Base-by-base conservation (phyloP, 2,888 invertebrate species). In the Calephelis perditalis region DNA sequence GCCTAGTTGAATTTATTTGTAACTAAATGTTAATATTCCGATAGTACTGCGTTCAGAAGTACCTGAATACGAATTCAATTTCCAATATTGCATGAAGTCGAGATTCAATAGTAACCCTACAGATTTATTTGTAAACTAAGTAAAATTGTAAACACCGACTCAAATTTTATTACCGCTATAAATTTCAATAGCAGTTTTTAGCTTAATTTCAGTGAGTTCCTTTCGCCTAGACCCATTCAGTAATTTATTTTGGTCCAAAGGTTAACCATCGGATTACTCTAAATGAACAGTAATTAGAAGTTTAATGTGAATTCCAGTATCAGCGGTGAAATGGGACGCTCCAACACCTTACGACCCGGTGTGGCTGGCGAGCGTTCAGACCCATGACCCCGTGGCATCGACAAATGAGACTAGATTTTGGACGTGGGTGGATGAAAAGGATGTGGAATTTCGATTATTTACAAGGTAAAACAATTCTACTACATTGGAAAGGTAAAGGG, bases 291-390 rank as follows among this genome's bases (percentile, higher is more conserved):
- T 40, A 40, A 40, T 40, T 40, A 40, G 7, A 57, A 58, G 26
- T 40, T 44, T 7, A 47, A 45, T 61, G 26, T 56, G 1, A n/a
- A 54, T 65, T 67, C 5, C 60, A 72, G 73, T 67, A 70, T 73
- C 77, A 70, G 85, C 82, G 64, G 75, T 84, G 66, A 66, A 80
- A 45, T 88, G 87, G 84, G 85, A 89, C 58, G 81, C 87, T 36
- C 90, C 90, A 49, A 62, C 77, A 57, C 86, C 88, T 1, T 91
- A 91, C 69, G 91, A 91, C 62, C 90, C 91, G 0, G 91, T 91
- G 36, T 91, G 91, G 91, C 73, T 88, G 63, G 91, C 90, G 56
- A 91, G 91, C 68, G 84, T 91, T 11, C 84, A 88, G 68, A 71
- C 71, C 59, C 79, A 78, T 60, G 75, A 79, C 0, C 71, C 82